Evolutionary conservation across 2,888 invertebrate genomes (phyloP).

Genomic region (Agrilus biguttatus): DNA sequence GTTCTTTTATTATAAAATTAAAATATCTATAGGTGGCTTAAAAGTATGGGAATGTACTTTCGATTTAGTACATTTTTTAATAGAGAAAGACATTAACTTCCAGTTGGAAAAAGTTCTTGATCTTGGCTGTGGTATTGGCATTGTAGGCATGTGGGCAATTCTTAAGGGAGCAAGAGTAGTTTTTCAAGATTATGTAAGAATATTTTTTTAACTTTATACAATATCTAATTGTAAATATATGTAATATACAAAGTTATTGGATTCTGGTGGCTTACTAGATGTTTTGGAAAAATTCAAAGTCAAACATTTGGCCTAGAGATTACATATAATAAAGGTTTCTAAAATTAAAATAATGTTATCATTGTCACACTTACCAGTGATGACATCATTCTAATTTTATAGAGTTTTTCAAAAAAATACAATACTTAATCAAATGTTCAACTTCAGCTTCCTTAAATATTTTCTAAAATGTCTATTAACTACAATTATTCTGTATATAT

Average conservation of each 20-base stretch:
- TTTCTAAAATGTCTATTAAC: no score
- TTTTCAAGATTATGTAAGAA: slow-evolving; percentile 92
- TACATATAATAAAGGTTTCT: no score
- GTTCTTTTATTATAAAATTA: background rate
- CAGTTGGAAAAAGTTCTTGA: slow-evolving; percentile 55
- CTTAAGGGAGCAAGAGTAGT: slow-evolving; percentile 53
- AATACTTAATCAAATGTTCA: no score
- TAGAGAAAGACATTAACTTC: slow-evolving; percentile 28
- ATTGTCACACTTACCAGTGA: no score
- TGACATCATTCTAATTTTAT: no score
- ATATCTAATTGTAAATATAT: background rate
- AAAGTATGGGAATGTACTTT: slow-evolving; percentile 93
- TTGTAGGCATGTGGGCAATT: slow-evolving; percentile 70
- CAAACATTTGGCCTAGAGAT: no score
- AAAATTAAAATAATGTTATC: no score
- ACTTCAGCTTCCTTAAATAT: no score
- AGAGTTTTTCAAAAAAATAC: no score
- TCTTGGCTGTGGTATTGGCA: slow-evolving; percentile 84
- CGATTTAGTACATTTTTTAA: slow-evolving; percentile 59
- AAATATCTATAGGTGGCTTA: slow-evolving; percentile 57
- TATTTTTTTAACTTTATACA: background rate
- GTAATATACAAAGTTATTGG: background rate
- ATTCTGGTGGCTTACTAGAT: slow-evolving; percentile 2
- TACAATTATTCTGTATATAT: no score
- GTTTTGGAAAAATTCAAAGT: background rate